These are phyloP conservation scores for Jaculus jaculus DNA, from an alignment of 2,113 vertebrate species.

Conservation along the genomic window DNA sequence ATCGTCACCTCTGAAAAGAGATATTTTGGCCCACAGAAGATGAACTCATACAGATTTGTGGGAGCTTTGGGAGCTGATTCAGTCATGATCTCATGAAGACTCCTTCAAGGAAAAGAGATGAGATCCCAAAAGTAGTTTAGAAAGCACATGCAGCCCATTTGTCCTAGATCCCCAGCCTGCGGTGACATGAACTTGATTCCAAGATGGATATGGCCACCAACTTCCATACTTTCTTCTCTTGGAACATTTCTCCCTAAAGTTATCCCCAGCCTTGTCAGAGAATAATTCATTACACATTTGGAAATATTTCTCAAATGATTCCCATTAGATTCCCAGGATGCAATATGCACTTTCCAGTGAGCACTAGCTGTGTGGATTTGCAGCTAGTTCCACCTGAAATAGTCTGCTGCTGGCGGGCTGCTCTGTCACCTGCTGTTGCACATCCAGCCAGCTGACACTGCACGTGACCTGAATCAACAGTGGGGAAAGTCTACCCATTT, in stretches of 20 bases:
- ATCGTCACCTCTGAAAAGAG: constrained; percentile 1
- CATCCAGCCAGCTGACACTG: neutral
- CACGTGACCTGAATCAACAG: accelerated
- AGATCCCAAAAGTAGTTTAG: neutral
- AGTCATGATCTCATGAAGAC: neutral
- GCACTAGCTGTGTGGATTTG: neutral
- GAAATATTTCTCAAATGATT: neutral
- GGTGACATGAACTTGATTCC: neutral
- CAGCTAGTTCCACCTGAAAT: neutral
- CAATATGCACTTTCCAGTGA: neutral
- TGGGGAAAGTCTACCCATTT: neutral
- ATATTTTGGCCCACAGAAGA: neutral
- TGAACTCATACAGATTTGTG: neutral
- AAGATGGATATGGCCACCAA: neutral
- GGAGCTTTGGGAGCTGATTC: neutral
- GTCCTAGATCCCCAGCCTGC: neutral
- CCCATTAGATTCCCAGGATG: neutral
- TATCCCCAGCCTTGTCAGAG: neutral
- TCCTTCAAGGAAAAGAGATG: neutral
- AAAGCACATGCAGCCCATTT: neutral
- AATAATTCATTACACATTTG: neutral
- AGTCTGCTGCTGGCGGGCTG: accelerated
- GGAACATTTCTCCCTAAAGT: neutral
- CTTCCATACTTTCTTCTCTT: neutral
- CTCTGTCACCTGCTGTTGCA: neutral